phyloP scores from a whole-genome alignment of 1,140 invertebrate species.

The Ceratina calcarata region DNA sequence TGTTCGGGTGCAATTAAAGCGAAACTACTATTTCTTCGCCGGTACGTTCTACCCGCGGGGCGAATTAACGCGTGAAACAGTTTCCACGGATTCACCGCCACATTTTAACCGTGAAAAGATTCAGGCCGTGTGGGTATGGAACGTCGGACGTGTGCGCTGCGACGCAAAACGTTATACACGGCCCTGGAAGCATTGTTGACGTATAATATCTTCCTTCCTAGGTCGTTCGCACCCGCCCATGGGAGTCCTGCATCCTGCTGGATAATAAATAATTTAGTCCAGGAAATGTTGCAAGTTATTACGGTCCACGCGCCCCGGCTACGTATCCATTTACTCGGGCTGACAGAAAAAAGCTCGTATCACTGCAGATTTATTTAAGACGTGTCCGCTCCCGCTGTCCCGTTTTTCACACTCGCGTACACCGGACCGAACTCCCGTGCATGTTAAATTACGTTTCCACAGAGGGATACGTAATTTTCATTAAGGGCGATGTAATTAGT shows the following conservation, averaged over 20 bases:
- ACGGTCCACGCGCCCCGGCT: conserved; percentile 37
- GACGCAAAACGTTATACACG: conserved; percentile 48
- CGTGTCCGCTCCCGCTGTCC: no score
- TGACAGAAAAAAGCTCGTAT: conserved; percentile 34
- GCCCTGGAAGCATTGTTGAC: conserved; percentile 44
- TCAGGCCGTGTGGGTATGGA: conserved; percentile 7
- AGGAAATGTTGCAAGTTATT: conserved; percentile 70
- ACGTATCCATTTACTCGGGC: conserved; percentile 27
- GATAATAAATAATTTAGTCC: conserved; percentile 71
- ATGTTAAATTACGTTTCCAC: no score
- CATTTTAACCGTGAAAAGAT: conserved; percentile 48
- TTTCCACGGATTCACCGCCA: conserved; percentile 8
- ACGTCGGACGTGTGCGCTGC: not conserved
- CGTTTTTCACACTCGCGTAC: not conserved
- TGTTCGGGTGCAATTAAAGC: not conserved
- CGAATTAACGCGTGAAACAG: conserved; percentile 14
- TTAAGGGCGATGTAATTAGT: no score
- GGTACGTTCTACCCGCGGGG: not conserved
- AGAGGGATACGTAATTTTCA: no score
- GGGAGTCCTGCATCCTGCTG: conserved; percentile 51
- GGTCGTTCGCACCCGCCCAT: conserved; percentile 45
- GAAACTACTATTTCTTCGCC: conserved; percentile 9
- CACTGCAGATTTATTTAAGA: conserved; percentile 39
- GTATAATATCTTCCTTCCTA: conserved; percentile 67
- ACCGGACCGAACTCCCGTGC: not conserved